These are phyloP conservation scores for Heliconius melpomene DNA, from an alignment of 1,140 invertebrate species.

Conservation along the genomic window DNA sequence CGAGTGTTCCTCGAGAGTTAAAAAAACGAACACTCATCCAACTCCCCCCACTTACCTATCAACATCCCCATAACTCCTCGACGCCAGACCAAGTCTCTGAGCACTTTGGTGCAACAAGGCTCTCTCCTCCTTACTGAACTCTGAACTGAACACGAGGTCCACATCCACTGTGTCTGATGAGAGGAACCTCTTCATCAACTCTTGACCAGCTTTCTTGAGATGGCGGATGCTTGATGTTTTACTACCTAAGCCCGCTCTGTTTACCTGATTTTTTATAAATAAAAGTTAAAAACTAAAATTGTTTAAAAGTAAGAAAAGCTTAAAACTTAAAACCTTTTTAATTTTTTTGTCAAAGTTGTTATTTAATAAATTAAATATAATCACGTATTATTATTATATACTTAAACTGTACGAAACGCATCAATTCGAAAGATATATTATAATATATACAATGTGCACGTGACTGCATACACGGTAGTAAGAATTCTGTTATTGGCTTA, in stretches of 20 bases:
- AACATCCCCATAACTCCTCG: constrained; percentile 77
- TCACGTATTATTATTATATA: no score
- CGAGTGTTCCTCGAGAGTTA: no score
- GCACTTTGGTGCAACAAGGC: constrained; percentile 83
- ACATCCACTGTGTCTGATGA: constrained; percentile 80
- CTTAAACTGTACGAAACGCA: no score
- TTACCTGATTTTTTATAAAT: constrained; percentile 14
- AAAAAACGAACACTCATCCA: background rate
- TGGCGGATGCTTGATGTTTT: constrained; percentile 55
- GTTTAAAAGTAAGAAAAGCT: background rate
- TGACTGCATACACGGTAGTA: no score
- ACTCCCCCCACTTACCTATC: constrained; percentile 42
- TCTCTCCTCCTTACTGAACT: constrained; percentile 88
- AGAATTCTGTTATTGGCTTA: no score
- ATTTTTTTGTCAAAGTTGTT: no score
- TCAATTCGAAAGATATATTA: no score
- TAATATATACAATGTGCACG: no score
- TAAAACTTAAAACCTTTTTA: no score
- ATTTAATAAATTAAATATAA: no score
- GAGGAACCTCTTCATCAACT: constrained; percentile 67
- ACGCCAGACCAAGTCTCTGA: constrained; percentile 79
- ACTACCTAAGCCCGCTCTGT: constrained; percentile 75
- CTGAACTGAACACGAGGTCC: constrained; percentile 84
- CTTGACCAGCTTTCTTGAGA: constrained; percentile 60
- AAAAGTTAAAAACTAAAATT: background rate